phyloP scores from a whole-genome alignment of 1,140 invertebrate species.

The Protaetia brevitarsis region DNA sequence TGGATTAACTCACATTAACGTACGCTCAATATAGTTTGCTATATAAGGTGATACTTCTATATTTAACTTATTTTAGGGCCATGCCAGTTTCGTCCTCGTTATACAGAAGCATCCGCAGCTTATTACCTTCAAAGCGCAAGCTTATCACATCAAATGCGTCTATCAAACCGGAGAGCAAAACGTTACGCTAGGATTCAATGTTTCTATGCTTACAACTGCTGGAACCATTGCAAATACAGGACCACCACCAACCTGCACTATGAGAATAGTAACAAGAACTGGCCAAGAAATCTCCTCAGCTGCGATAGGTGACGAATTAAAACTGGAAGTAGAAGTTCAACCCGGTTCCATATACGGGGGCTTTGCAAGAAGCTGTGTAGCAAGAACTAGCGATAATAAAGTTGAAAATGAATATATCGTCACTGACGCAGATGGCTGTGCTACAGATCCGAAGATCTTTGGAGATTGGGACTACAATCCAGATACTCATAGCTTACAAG shows the following conservation, averaged over 20 bases:
- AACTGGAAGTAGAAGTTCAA: slow-evolving; percentile 89
- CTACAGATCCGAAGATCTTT: slow-evolving; percentile 88
- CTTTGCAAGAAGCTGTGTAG: slow-evolving; percentile 87
- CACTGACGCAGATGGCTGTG: slow-evolving; percentile 91
- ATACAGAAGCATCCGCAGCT: slow-evolving; percentile 94
- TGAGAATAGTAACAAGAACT: slow-evolving; percentile 84
- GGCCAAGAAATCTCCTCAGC: slow-evolving; percentile 87
- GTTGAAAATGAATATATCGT: slow-evolving; percentile 89
- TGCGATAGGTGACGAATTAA: slow-evolving; percentile 88
- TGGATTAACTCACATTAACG: slow-evolving; percentile 86
- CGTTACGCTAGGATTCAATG: slow-evolving; percentile 89
- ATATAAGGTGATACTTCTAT: not conserved
- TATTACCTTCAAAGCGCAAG: slow-evolving; percentile 91
- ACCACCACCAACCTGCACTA: slow-evolving; percentile 86
- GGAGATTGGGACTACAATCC: slow-evolving; percentile 89
- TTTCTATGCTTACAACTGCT: slow-evolving; percentile 91
- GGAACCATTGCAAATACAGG: slow-evolving; percentile 94
- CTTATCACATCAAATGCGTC: slow-evolving; percentile 92
- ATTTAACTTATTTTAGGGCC: slow-evolving; percentile 62
- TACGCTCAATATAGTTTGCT: slow-evolving; percentile 51
- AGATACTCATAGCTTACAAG: slow-evolving; percentile 76
- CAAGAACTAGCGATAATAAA: slow-evolving; percentile 86
- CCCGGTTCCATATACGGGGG: slow-evolving; percentile 91
- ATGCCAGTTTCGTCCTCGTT: slow-evolving; percentile 88
- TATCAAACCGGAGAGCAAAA: slow-evolving; percentile 93